Evolutionary conservation across 2,888 invertebrate species (phyloP).

Genomic region (Harpalus rufipes): DNA sequence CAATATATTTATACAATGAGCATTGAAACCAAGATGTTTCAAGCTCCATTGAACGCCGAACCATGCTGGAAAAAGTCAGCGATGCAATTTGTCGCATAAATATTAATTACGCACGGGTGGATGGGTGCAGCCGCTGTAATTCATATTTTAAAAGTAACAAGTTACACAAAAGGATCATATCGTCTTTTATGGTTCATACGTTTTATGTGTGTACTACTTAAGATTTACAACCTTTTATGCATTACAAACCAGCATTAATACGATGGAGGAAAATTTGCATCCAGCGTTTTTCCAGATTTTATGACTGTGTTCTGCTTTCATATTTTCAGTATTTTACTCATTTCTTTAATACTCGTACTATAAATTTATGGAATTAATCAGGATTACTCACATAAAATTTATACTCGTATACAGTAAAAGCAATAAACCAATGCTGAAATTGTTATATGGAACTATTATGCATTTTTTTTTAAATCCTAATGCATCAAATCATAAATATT

Average conservation of each 20-base stretch:
- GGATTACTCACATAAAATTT: no score
- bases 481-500: no score
- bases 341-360: no score
- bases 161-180: slow-evolving; percentile 62
- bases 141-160: slow-evolving; percentile 66
- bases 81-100: slow-evolving; percentile 67
- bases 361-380: no score
- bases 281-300: neutral
- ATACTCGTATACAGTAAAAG: no score
- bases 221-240: slow-evolving; percentile 34
- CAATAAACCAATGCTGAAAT: no score
- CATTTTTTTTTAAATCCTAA: no score
- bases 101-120: slow-evolving; percentile 62
- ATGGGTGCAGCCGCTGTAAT: slow-evolving; percentile 43
- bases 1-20: slow-evolving; percentile 67
- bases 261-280: slow-evolving; percentile 1
- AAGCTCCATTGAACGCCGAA: slow-evolving; percentile 65
- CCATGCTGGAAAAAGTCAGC: slow-evolving; percentile 55
- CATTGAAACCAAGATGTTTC: slow-evolving; percentile 67
- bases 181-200: slow-evolving; percentile 52
- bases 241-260: slow-evolving; percentile 7
- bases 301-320: neutral
- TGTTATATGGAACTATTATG: no score
- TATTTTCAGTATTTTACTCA: no score
- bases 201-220: slow-evolving; percentile 39